Conservation (phyloP, 35 echinoderm and acorn worm genomes). For the Acanthaster planci region DNA sequence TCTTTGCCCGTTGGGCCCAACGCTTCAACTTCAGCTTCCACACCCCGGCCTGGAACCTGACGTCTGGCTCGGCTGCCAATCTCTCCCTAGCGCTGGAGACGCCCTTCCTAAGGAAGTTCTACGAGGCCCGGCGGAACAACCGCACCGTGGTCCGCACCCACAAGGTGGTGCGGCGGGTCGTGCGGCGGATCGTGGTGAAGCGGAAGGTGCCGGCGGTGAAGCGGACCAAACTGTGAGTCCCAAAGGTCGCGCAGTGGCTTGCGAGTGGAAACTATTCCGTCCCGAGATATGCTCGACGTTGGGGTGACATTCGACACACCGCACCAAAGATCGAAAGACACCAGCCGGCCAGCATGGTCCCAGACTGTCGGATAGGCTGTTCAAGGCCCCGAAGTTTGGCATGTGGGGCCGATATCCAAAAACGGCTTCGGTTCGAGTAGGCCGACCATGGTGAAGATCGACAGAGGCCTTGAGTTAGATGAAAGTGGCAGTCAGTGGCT, state of each 20-base stretch:
- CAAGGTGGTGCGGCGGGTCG: conserved; percentile 39
- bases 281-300: too few relatives aligned
- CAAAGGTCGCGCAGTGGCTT: not conserved
- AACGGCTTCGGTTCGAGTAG: too few relatives aligned
- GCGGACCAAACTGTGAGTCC: conserved; percentile 23
- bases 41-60: conserved; percentile 62
- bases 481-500: too few relatives aligned
- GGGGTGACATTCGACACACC: too few relatives aligned
- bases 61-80: not conserved
- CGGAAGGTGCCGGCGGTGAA: conserved; percentile 52
- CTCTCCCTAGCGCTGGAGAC: conserved; percentile 39
- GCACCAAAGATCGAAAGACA: too few relatives aligned
- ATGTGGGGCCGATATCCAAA: too few relatives aligned
- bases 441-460: too few relatives aligned
- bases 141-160: conserved; percentile 20
- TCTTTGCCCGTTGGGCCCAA: conserved; percentile 88
- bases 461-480: too few relatives aligned
- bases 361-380: too few relatives aligned
- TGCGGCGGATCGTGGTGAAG: conserved; percentile 41
- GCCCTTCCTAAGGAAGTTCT: conserved; percentile 56
- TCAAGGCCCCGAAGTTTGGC: too few relatives aligned
- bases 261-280: too few relatives aligned
- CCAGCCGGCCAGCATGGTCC: too few relatives aligned
- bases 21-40: conserved; percentile 83
- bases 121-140: conserved; percentile 49